These are phyloP conservation scores for Macrostomum lignano DNA, from an alignment of 1,140 invertebrate species.

Conservation along the genomic window DNA sequence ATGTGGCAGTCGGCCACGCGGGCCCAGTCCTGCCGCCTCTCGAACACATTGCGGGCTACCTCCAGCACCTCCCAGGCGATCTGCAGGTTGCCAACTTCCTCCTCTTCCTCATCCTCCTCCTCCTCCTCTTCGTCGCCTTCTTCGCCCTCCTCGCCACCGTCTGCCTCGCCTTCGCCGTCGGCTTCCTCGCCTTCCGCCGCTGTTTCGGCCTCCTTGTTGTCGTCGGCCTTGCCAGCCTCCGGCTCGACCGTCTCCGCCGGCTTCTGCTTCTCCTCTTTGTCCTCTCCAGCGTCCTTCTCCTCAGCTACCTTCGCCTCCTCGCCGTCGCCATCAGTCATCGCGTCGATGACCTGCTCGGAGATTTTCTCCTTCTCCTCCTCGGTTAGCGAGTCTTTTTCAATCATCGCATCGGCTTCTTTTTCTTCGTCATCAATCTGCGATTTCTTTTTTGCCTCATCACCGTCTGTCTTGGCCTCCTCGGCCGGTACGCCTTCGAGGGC, in stretches of 20 bases:
- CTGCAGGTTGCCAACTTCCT: conserved; percentile 42
- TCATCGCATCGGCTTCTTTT: conserved; percentile 5
- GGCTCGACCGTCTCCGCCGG: conserved; percentile 11
- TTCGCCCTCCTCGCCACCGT: no score
- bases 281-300: conserved; percentile 8
- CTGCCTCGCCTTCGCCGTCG: no score
- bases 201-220: conserved; percentile 12
- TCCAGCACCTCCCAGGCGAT: conserved; percentile 67
- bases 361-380: conserved; percentile 13
- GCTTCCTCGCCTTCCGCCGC: neutral
- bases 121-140: no score
- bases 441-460: neutral
- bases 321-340: conserved; percentile 10
- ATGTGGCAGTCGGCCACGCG: conserved; percentile 7
- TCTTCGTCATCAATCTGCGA: neutral
- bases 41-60: conserved; percentile 32
- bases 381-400: conserved; percentile 5
- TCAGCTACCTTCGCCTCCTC: conserved; percentile 6
- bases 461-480: neutral
- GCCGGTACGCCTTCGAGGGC: conserved; percentile 33
- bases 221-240: conserved; percentile 13
- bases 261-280: conserved; percentile 12
- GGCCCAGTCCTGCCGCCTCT: conserved; percentile 5
- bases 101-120: no score
- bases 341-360: conserved; percentile 13